Evolutionary conservation across 2,113 vertebrate genomes (phyloP).

Genomic region (Siniperca chuatsi): DNA sequence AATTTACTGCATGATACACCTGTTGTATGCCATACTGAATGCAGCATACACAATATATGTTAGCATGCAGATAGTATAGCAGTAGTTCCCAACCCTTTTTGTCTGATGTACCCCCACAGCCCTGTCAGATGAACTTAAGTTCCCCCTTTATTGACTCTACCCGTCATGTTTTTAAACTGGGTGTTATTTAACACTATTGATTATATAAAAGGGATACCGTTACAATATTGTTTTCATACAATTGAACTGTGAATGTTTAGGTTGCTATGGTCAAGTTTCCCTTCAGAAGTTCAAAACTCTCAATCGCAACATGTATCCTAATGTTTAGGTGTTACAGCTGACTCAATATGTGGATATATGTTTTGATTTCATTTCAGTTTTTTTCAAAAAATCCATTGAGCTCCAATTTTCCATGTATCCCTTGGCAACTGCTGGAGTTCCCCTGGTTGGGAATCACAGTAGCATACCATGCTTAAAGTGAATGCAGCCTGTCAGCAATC

Average conservation of each 20-base stretch:
- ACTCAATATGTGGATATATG: no score
- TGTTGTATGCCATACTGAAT: not conserved
- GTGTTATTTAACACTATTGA: not conserved
- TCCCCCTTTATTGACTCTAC: not conserved
- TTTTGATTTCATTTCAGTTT: no score
- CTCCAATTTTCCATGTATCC: not conserved
- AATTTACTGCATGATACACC: conserved; percentile 18
- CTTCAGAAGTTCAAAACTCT: not conserved
- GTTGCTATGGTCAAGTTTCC: not conserved
- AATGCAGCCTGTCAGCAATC: not conserved
- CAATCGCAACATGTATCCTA: no score
- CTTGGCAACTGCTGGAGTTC: not conserved
- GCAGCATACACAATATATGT: not conserved
- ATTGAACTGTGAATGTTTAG: not conserved
- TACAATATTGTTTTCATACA: not conserved
- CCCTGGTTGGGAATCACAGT: not conserved
- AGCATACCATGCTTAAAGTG: not conserved
- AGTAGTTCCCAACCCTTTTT: not conserved
- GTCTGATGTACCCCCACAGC: not conserved
- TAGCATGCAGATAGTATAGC: not conserved
- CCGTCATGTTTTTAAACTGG: not conserved
- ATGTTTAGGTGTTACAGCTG: no score
- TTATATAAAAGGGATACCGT: not conserved
- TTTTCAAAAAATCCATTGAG: no score
- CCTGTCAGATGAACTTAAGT: not conserved